Conservation (phyloP, 2,113 vertebrate genomes). For the Oncorhynchus kisutch region DNA sequence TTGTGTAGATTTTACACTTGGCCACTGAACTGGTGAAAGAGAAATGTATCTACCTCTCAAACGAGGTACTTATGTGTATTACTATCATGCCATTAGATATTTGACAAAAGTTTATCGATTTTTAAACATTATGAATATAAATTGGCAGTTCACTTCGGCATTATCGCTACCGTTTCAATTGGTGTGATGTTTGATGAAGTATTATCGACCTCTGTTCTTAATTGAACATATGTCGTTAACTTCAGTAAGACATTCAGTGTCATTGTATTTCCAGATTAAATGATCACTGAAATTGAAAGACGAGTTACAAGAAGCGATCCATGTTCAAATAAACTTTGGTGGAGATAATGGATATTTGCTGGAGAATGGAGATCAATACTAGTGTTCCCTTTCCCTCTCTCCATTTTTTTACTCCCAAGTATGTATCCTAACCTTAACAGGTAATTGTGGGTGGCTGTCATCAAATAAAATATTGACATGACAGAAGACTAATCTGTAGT, state of each 20-base stretch:
- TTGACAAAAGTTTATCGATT: background rate
- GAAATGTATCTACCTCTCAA: background rate
- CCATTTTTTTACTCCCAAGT: background rate
- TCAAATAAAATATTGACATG: background rate
- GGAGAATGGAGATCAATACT: no score
- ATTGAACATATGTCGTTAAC: background rate
- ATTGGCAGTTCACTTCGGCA: background rate
- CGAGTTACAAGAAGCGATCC: no score
- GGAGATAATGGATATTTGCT: no score
- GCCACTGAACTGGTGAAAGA: background rate
- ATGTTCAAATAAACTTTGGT: no score
- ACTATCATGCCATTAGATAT: background rate
- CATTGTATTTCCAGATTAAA: no score
- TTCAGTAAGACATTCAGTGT: background rate
- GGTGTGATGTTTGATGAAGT: background rate
- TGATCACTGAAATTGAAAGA: no score
- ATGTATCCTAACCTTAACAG: background rate
- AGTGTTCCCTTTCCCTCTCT: no score
- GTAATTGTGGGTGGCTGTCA: background rate
- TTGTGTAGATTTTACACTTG: background rate
- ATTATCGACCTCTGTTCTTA: background rate
- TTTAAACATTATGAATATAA: background rate
- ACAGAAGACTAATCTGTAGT: background rate
- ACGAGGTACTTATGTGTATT: background rate
- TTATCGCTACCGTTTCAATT: background rate